These are phyloP conservation scores for Platyscapa corneri DNA, from an alignment of 1,140 invertebrate genomes.

Conservation along the genomic window DNA sequence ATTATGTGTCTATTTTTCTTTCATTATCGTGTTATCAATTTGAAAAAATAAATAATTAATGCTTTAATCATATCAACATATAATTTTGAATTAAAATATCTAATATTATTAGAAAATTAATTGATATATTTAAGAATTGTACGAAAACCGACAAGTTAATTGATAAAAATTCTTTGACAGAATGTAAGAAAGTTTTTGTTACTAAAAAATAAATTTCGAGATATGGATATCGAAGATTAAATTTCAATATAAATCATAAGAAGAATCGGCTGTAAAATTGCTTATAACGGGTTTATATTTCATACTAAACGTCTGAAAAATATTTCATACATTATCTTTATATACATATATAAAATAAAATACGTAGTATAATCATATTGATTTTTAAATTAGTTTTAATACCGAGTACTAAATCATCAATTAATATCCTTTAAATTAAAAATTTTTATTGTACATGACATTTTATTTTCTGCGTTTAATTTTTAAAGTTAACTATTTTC, in stretches of 20 bases:
- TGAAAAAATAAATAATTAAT: too few relatives aligned
- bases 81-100: too few relatives aligned
- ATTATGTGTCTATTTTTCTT: too few relatives aligned
- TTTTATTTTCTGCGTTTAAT: background rate
- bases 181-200: background rate
- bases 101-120: background rate
- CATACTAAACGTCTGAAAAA: conserved; percentile 8
- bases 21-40: too few relatives aligned
- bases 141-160: background rate
- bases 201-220: conserved; percentile 17
- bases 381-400: conserved; percentile 23
- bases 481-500: background rate
- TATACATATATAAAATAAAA: background rate
- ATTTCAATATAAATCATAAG: conserved; percentile 28
- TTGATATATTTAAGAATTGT: background rate
- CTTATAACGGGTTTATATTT: conserved; percentile 14
- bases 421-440: background rate
- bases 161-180: background rate
- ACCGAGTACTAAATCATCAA: conserved; percentile 9
- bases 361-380: background rate
- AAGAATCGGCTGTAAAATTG: conserved; percentile 8
- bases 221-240: conserved; percentile 15
- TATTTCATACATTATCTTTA: conserved; percentile 2
- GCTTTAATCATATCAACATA: too few relatives aligned
- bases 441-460: background rate